Evolutionary conservation across 2,113 vertebrate species (phyloP).

Genomic region (Aythya baeri): DNA sequence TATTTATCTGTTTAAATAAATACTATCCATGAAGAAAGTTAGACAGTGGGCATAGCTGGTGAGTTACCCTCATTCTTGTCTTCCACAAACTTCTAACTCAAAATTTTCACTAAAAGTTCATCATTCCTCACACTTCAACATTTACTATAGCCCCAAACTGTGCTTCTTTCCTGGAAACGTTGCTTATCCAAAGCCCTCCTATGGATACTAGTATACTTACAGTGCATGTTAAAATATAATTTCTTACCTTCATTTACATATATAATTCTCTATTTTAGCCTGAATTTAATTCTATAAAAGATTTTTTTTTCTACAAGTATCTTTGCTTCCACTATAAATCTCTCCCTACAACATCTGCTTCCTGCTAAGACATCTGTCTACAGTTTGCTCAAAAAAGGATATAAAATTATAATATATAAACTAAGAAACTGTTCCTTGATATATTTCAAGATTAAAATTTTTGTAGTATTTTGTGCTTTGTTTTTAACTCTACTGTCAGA

Average conservation of each 20-base stretch:
- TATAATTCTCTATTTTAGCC: not conserved
- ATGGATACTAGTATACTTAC: not conserved
- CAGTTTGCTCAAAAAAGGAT: not conserved
- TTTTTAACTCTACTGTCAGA: not conserved
- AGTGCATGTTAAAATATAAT: not conserved
- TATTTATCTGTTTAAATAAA: not conserved
- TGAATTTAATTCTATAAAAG: not conserved
- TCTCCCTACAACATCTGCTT: not conserved
- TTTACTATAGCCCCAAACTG: not conserved
- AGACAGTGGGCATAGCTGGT: not conserved
- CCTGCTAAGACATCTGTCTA: not conserved
- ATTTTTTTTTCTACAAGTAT: not conserved
- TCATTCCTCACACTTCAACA: not conserved
- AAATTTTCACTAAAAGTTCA: not conserved
- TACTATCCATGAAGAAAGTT: not conserved
- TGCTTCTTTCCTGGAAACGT: not conserved
- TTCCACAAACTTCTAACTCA: not conserved
- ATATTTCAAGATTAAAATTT: not conserved
- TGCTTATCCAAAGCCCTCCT: not conserved
- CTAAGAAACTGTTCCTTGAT: not conserved
- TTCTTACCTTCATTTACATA: not conserved
- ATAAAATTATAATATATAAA: not conserved
- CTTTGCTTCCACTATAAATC: not conserved
- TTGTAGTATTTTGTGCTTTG: not conserved
- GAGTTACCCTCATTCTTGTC: not conserved